Evolutionary conservation across 1,140 invertebrate species (phyloP).

Genomic region (Andricus grossulariae): DNA sequence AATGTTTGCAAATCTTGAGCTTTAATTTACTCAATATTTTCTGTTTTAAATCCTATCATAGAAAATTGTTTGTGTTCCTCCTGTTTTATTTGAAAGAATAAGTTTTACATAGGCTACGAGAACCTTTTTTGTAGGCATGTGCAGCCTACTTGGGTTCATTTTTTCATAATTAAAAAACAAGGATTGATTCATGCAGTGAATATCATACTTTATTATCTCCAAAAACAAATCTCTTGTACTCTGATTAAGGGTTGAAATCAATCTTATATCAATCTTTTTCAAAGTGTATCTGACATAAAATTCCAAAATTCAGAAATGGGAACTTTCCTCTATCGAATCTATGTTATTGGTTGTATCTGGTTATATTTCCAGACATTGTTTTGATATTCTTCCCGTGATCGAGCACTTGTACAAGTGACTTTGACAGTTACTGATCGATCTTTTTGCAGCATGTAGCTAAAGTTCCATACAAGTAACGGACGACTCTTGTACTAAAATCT

Average conservation of each 20-base stretch:
- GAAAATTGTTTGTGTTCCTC: too few relatives aligned
- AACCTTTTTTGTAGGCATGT: too few relatives aligned
- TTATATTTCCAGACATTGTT: slow-evolving; percentile 33
- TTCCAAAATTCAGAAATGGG: slow-evolving; percentile 12
- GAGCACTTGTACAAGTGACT: slow-evolving; percentile 49
- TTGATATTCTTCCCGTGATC: slow-evolving; percentile 48
- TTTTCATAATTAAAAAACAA: too few relatives aligned
- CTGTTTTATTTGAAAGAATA: too few relatives aligned
- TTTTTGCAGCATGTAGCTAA: slow-evolving; percentile 22
- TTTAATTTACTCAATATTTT: too few relatives aligned
- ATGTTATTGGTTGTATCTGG: not conserved
- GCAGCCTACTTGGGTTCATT: too few relatives aligned
- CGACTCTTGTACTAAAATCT: not conserved
- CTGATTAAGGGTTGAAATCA: slow-evolving; percentile 5
- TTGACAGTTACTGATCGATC: slow-evolving; percentile 55
- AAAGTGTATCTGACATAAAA: not conserved
- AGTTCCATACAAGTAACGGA: not conserved
- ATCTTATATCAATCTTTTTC: slow-evolving; percentile 10
- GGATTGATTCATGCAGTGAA: too few relatives aligned
- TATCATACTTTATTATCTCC: not conserved
- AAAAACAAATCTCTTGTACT: not conserved
- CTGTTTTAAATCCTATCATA: too few relatives aligned
- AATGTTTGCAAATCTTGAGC: too few relatives aligned
- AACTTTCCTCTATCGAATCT: slow-evolving; percentile 35
- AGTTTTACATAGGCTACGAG: too few relatives aligned